Base-by-base conservation (phyloP, 2,797 vertebrate genomes). In the Notolepis coatsorum region DNA sequence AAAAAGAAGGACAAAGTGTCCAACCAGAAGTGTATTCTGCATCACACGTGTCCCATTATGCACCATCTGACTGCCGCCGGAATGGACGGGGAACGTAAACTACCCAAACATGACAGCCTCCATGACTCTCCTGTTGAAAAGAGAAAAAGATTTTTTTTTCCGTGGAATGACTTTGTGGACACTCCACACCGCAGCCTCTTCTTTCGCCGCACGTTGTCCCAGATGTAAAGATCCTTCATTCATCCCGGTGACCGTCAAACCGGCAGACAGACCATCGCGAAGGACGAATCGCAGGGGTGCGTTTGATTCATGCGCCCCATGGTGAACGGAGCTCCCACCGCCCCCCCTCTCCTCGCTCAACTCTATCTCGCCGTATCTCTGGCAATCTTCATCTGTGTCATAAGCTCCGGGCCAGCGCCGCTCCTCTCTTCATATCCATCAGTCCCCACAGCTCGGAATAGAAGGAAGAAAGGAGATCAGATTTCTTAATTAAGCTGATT, bases 401-500 rank as follows among this genome's bases (percentile, higher is more conserved):
- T 48, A 42, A 68, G 65, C 79, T 67, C 57, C 54, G 21, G 68
- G 70, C n/a, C n/a, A 56, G 25, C 30, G 31, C 48, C 31, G 6
- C 56, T 61, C 35, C 61, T 62, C 39, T 66, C 50, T 61, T 72
- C 55, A 18, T 56, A 54, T 75, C 69, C 72, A 60, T 71, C 68
- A 42, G 52, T 53, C 45, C 69, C 71, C 7, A 33, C 64, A 62
- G 68, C 63, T 15, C 51, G 59, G 37, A 65, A 73, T 55, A 35
- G 27, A 48, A 57, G 50, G 41, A 65, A 60, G 48, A 28, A 28
- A 42, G 69, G 62, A 65, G 71, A 81, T 86, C 62, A 81, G 65
- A 79, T 85, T 75, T 73, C 58, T 71, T 88, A 86, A 90, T 89
- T 83, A 85, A 73, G 49, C 68, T 45, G 76, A 81, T 63, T 82